Evolutionary conservation across 2,888 invertebrate genomes (phyloP).

Genomic region (Arenicola marina): DNA sequence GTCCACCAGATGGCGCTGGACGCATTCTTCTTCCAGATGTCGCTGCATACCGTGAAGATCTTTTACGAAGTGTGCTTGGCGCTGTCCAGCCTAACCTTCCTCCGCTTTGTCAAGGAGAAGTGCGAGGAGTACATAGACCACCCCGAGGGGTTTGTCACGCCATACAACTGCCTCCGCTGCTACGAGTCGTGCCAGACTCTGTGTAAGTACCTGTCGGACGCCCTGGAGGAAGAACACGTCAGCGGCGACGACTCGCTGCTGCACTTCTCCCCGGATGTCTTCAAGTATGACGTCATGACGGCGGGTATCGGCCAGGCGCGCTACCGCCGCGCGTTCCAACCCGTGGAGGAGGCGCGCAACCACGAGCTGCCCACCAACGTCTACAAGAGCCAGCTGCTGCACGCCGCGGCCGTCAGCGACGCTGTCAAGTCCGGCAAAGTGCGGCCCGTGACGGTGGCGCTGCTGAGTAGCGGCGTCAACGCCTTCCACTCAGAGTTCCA

Average conservation of each 20-base stretch:
- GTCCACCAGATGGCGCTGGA: not conserved
- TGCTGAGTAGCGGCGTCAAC: not conserved
- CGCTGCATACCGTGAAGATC: not conserved
- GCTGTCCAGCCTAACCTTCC: not conserved
- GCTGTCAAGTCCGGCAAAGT: not conserved
- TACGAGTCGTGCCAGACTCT: no score
- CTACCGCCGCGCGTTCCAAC: not conserved
- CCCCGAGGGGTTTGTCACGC: no score
- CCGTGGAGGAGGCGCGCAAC: not conserved
- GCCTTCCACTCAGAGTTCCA: not conserved
- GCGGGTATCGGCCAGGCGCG: not conserved
- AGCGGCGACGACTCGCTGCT: not conserved
- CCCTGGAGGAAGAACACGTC: not conserved
- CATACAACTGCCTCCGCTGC: no score
- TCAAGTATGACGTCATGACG: not conserved
- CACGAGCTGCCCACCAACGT: not conserved
- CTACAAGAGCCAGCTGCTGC: not conserved
- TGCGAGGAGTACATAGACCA: not conserved
- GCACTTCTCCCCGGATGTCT: not conserved
- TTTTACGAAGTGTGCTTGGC: not conserved
- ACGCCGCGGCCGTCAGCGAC: not conserved
- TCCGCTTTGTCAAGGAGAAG: not conserved
- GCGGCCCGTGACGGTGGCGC: not conserved
- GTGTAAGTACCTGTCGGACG: not conserved
- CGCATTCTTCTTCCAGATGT: not conserved